A percentile compares a stretch with the other conserved stretches of the same genome.
phyloP scores from a whole-genome alignment of 2,888 invertebrate species.

The Pristionchus entomophagus region DNA sequence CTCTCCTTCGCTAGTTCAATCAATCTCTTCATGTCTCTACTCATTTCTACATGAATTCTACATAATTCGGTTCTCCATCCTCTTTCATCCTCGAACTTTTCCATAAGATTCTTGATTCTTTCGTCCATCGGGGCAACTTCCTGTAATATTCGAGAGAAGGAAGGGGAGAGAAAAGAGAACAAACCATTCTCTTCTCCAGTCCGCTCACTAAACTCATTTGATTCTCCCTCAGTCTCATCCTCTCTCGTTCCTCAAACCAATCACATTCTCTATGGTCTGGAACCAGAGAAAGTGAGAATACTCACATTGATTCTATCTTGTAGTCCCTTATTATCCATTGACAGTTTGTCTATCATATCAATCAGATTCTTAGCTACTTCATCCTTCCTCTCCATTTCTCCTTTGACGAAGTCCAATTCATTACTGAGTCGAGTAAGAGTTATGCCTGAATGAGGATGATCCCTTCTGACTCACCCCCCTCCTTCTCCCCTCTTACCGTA shows the following conservation, averaged over 20 bases:
- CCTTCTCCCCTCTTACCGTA: conserved; percentile 33
- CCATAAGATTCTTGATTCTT: not conserved
- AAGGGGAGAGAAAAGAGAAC: not conserved
- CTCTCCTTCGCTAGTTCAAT: conserved; percentile 15
- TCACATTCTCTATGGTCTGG: not conserved
- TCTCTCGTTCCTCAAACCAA: conserved; percentile 20
- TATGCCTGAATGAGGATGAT: not conserved
- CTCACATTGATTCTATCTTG: conserved; percentile 37
- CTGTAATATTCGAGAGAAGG: conserved; percentile 26
- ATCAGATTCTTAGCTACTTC: conserved; percentile 32
- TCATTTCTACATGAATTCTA: conserved; percentile 37
- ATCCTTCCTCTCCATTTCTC: conserved; percentile 44
- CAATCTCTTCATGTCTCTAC: conserved; percentile 26
- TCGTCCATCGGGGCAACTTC: not conserved
- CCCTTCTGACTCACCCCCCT: too few species aligned
- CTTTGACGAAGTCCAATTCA: conserved; percentile 40
- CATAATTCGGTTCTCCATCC: conserved; percentile 26
- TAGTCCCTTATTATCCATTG: conserved; percentile 28
- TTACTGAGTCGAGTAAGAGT: conserved; percentile 20
- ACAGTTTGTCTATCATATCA: conserved; percentile 43
- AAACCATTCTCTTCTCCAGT: conserved; percentile 31
- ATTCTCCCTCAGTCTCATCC: not conserved
- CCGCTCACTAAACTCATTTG: not conserved
- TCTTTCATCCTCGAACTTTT: conserved; percentile 5
- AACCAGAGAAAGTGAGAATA: not conserved